phyloP scores from a whole-genome alignment of 2,113 vertebrate species.

The Anolis sagrei region DNA sequence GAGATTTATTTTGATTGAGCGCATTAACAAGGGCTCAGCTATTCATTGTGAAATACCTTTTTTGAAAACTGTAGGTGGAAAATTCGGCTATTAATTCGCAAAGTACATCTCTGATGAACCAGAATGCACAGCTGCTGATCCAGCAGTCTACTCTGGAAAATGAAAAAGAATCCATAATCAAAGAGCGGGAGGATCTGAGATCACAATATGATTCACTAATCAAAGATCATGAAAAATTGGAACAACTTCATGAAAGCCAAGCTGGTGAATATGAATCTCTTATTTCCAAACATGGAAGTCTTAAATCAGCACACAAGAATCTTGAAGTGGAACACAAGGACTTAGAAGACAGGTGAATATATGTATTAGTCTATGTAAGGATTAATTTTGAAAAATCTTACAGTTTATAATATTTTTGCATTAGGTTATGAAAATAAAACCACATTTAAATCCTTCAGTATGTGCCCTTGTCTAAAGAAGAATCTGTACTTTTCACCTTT shows the following conservation, averaged over 20 bases:
- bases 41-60: conserved; percentile 21
- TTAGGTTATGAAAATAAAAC: conserved; percentile 16
- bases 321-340: conserved; percentile 94
- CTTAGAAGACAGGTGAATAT: conserved; percentile 90
- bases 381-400: conserved; percentile 8
- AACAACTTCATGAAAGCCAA: conserved; percentile 93
- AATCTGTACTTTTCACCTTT: not conserved
- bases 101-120: conserved; percentile 91
- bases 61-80: conserved; percentile 84
- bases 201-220: conserved; percentile 90
- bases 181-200: conserved; percentile 91
- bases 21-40: conserved; percentile 9
- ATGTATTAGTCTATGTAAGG: not conserved
- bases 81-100: conserved; percentile 94
- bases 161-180: conserved; percentile 86
- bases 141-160: conserved; percentile 91
- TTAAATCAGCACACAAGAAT: conserved; percentile 91
- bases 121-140: conserved; percentile 91
- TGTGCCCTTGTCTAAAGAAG: conserved; percentile 12
- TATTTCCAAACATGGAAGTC: conserved; percentile 91
- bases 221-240: conserved; percentile 93
- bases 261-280: conserved; percentile 91
- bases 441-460: not conserved
- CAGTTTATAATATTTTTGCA: not conserved
- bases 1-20: not conserved